phyloP scores from a whole-genome alignment of 2,888 invertebrate genomes.

The Ectobius pallidus region DNA sequence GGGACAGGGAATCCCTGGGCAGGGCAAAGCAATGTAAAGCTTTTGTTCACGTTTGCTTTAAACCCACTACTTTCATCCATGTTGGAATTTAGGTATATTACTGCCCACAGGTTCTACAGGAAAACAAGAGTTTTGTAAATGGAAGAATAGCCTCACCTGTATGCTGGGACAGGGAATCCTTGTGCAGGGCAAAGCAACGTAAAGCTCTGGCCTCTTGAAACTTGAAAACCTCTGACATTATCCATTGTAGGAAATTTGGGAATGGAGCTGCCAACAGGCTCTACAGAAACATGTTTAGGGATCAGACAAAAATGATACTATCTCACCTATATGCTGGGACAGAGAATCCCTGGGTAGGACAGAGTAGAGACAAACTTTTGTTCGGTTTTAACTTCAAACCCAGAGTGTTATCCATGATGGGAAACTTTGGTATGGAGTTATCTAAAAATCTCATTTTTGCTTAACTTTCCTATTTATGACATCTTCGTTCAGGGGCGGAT shows the following conservation, averaged over 20 bases:
- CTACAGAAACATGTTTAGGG: constrained; percentile 52
- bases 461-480: too few relatives aligned
- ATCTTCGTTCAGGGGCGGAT: too few relatives aligned
- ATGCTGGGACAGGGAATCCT: constrained; percentile 66
- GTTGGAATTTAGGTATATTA: constrained; percentile 70
- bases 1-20: constrained; percentile 70
- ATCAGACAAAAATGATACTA: constrained; percentile 18
- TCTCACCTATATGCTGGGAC: constrained; percentile 41
- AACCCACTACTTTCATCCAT: constrained; percentile 67
- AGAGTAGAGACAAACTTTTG: constrained; percentile 58
- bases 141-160: constrained; percentile 1
- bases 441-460: too few relatives aligned
- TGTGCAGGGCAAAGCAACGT: constrained; percentile 57
- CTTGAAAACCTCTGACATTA: constrained; percentile 22
- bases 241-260: constrained; percentile 64
- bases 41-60: constrained; percentile 58
- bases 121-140: neutral
- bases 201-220: constrained; percentile 50
- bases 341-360: constrained; percentile 70
- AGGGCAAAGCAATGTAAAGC: constrained; percentile 46
- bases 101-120: constrained; percentile 66
- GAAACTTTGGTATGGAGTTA: constrained; percentile 74
- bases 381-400: constrained; percentile 49
- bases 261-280: constrained; percentile 78
- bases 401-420: constrained; percentile 47